Percentiles rank a stretch among this genome's conserved stretches.
Evolutionary conservation across 2,888 invertebrate genomes (phyloP).

Genomic region (Muschampia plurimacula): DNA sequence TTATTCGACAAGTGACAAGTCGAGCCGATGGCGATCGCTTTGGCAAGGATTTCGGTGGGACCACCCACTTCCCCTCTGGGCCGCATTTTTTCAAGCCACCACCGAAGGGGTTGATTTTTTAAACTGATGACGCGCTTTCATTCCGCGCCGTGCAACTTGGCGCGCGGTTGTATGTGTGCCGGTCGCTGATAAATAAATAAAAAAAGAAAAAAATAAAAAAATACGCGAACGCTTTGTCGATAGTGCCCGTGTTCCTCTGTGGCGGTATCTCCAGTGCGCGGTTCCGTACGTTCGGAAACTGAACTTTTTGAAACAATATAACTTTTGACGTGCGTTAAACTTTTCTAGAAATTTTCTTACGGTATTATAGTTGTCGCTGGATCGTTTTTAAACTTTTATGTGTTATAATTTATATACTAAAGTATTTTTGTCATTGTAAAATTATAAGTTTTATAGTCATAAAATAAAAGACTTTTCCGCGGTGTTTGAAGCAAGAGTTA

Average conservation of each 20-base stretch:
- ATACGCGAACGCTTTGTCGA: conserved; percentile 77
- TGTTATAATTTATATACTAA: conserved; percentile 26
- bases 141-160: conserved; percentile 85
- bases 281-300: conserved; percentile 62
- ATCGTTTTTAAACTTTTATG: background rate
- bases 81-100: conserved; percentile 82
- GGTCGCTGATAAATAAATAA: conserved; percentile 79
- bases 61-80: conserved; percentile 74
- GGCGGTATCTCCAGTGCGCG: conserved; percentile 68
- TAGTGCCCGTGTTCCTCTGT: conserved; percentile 77
- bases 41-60: conserved; percentile 83
- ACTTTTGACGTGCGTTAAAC: conserved; percentile 49
- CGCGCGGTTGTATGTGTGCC: conserved; percentile 83
- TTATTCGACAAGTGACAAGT: conserved; percentile 85
- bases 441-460: conserved; percentile 36
- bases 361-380: conserved; percentile 36
- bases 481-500: conserved; percentile 46
- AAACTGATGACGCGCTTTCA: conserved; percentile 87
- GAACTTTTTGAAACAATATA: conserved; percentile 59
- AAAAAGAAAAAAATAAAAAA: conserved; percentile 63
- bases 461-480: conserved; percentile 13
- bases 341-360: conserved; percentile 33
- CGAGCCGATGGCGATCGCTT: conserved; percentile 81
- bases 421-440: conserved; percentile 38
- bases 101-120: conserved; percentile 86